Evolutionary conservation across 2,888 invertebrate species (phyloP).

Genomic region (Apodemia duryi): DNA sequence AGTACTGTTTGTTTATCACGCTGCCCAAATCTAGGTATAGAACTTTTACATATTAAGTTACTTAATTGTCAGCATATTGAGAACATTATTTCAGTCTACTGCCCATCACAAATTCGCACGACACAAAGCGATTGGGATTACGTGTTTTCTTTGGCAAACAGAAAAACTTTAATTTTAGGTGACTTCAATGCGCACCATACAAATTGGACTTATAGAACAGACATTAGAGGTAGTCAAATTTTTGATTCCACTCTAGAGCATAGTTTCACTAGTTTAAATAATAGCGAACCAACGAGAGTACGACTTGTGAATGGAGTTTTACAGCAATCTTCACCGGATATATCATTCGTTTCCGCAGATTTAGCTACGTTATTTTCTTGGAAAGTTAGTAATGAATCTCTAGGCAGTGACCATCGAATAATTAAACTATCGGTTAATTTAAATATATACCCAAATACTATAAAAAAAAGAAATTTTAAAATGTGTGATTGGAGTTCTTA

Average conservation of each 20-base stretch:
- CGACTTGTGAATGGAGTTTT: constrained; percentile 27
- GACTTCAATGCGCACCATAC: constrained; percentile 37
- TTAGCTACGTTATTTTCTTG: constrained; percentile 25
- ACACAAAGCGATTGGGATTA: constrained; percentile 32
- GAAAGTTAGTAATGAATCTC: constrained; percentile 27
- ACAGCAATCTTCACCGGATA: constrained; percentile 33
- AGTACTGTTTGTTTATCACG: not conserved
- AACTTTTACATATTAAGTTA: constrained; percentile 25
- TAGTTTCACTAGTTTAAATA: constrained; percentile 27
- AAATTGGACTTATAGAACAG: constrained; percentile 25
- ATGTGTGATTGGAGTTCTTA: constrained; percentile 8
- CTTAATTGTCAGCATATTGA: constrained; percentile 31
- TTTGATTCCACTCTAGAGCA: constrained; percentile 29
- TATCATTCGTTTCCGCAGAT: constrained; percentile 27
- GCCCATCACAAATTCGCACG: constrained; percentile 28
- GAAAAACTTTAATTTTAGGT: constrained; percentile 31
- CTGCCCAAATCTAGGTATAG: not conserved
- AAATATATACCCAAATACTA: not conserved
- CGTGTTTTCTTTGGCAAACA: constrained; percentile 22
- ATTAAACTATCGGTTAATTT: constrained; percentile 24
- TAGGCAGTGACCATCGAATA: constrained; percentile 31
- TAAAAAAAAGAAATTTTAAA: constrained; percentile 29
- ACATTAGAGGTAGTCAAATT: constrained; percentile 31
- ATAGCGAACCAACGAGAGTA: constrained; percentile 27
- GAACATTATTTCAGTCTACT: constrained; percentile 33